Evolutionary conservation across 1,140 invertebrate species (phyloP).

Genomic region (Lineus longissimus): DNA sequence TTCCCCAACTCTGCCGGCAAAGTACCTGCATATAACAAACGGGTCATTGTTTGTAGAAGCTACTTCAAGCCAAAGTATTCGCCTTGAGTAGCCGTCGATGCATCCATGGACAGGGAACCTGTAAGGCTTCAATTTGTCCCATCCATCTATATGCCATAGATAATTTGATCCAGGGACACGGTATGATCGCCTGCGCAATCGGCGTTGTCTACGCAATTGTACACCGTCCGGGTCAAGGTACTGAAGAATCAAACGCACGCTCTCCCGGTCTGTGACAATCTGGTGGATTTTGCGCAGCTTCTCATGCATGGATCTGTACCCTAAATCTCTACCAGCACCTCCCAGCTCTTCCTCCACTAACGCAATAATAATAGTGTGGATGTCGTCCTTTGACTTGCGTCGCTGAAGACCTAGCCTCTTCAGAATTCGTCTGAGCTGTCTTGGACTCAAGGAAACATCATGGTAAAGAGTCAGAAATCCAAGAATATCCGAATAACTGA

Average conservation of each 20-base stretch:
- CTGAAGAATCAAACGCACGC: not conserved
- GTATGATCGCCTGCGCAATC: conserved; percentile 23
- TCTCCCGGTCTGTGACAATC: conserved; percentile 1
- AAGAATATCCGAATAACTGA: conserved; percentile 6
- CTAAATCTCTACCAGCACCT: not conserved
- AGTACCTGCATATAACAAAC: conserved; percentile 22
- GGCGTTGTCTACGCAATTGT: not conserved
- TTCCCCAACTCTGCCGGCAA: conserved; percentile 15
- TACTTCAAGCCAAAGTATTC: conserved; percentile 30
- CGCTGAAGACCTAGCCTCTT: not conserved
- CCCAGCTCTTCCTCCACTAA: not conserved
- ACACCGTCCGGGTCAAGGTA: conserved; percentile 6
- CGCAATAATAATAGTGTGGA: not conserved
- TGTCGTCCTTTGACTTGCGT: not conserved
- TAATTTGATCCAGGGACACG: conserved; percentile 26
- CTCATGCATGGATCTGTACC: conserved; percentile 4
- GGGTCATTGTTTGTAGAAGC: conserved; percentile 31
- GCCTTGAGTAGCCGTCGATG: conserved; percentile 35
- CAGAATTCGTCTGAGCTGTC: not conserved
- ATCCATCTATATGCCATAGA: conserved; percentile 37
- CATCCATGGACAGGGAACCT: conserved; percentile 30
- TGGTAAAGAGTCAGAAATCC: not conserved
- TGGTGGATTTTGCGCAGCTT: not conserved
- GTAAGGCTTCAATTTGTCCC: conserved; percentile 34
- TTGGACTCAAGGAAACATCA: not conserved